Conservation (phyloP, 2,888 invertebrate genomes). For the Sminthurinus aureus region DNA sequence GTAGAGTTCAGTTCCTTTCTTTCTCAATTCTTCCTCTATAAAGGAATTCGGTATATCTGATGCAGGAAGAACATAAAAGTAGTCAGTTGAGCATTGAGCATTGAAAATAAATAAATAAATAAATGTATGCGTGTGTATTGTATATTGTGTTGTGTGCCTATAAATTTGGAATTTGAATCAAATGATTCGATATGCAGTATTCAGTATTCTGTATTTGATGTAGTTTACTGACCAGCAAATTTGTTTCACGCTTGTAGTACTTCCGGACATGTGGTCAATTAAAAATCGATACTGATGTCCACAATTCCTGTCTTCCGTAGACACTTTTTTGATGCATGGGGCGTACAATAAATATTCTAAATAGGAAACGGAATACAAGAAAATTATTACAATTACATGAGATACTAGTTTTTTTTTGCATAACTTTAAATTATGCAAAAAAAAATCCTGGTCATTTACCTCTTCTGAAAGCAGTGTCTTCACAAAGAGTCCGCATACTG, state of each 20-base stretch:
- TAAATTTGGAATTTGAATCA: too few species aligned
- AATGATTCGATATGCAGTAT: too few species aligned
- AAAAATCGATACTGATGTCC: conserved; percentile 58
- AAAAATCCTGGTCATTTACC: conserved; percentile 39
- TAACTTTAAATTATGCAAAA: too few species aligned
- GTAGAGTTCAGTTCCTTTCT: too few species aligned
- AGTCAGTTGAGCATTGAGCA: too few species aligned
- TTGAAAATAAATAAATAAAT: too few species aligned
- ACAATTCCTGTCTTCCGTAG: conserved; percentile 56
- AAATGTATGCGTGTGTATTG: too few species aligned
- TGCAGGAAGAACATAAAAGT: too few species aligned
- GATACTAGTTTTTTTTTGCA: neutral
- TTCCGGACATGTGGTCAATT: conserved; percentile 57
- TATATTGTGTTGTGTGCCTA: too few species aligned
- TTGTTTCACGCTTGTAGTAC: conserved; percentile 54
- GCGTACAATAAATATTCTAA: conserved; percentile 58
- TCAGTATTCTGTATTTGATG: neutral
- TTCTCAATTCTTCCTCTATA: too few species aligned
- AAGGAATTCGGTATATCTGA: too few species aligned
- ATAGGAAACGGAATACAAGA: neutral
- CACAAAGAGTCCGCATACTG: conserved; percentile 56
- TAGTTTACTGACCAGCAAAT: conserved; percentile 56
- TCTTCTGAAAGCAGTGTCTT: conserved; percentile 55
- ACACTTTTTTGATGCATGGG: conserved; percentile 58
- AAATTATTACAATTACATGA: neutral